Evolutionary conservation across 2,113 vertebrate genomes (phyloP).

Genomic region (Solea solea): DNA sequence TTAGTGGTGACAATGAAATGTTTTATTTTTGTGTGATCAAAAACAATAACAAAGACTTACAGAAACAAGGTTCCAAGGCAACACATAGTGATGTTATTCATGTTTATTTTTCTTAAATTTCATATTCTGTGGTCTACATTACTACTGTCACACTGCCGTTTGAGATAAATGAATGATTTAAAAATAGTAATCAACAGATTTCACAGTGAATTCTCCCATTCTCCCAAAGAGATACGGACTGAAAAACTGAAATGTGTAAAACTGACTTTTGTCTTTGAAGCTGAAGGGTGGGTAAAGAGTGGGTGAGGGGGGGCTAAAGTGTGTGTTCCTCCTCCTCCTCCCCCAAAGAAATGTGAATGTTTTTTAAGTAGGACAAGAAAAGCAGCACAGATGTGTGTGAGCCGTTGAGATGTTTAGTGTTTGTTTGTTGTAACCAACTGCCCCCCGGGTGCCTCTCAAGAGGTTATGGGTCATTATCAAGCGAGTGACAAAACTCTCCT

Average conservation of each 20-base stretch:
- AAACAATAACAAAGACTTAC: too few relatives aligned
- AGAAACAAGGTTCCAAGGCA: too few relatives aligned
- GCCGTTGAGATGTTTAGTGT: conserved; percentile 72
- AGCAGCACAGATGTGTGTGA: conserved; percentile 52
- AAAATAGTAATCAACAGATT: too few relatives aligned
- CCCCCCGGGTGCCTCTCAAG: conserved; percentile 53
- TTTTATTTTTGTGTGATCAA: neutral
- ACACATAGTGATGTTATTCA: too few relatives aligned
- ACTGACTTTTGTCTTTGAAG: neutral
- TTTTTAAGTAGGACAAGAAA: conserved; percentile 58
- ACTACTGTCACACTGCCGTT: too few relatives aligned
- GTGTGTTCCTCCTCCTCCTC: conserved; percentile 1
- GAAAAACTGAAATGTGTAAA: too few relatives aligned
- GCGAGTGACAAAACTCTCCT: conserved; percentile 62
- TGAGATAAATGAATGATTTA: too few relatives aligned
- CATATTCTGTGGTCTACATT: too few relatives aligned
- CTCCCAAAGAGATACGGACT: too few relatives aligned
- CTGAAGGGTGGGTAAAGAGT: neutral
- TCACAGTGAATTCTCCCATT: too few relatives aligned
- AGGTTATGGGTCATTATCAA: conserved; percentile 77
- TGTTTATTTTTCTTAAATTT: too few relatives aligned
- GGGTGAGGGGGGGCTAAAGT: neutral
- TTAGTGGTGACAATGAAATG: neutral
- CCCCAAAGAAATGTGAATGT: conserved; percentile 39
- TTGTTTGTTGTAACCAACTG: conserved; percentile 71